These are phyloP conservation scores for Sylvilagus bachmani DNA, from an alignment of 2,113 vertebrate species.

Conservation along the genomic window DNA sequence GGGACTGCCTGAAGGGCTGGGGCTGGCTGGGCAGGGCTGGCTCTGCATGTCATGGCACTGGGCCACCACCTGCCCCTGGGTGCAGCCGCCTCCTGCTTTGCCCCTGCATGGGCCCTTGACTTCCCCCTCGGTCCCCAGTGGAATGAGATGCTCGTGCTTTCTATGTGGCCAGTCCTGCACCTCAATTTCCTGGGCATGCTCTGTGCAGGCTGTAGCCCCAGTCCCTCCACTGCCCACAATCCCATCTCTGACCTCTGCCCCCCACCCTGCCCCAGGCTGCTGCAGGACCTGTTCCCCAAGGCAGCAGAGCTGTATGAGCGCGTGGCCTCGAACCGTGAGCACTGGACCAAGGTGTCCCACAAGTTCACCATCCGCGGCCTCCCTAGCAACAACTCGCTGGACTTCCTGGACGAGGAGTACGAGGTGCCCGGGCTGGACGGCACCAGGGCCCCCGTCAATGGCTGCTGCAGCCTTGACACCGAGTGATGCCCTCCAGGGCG, in stretches of 20 bases:
- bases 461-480: slow-evolving; percentile 90
- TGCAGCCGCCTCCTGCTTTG: background rate
- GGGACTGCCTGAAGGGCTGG: background rate
- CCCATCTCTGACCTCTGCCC: background rate
- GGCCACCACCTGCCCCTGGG: no score
- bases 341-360: slow-evolving; percentile 98
- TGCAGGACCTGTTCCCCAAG: slow-evolving; percentile 95
- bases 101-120: background rate
- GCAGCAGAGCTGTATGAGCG: slow-evolving; percentile 94
- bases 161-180: background rate
- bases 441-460: slow-evolving; percentile 91
- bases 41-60: background rate
- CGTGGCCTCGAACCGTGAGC: slow-evolving; percentile 96
- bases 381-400: slow-evolving; percentile 98
- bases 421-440: slow-evolving; percentile 92
- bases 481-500: slow-evolving; percentile 78
- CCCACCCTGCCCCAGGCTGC: slow-evolving; percentile 87
- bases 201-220: background rate
- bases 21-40: fast-evolving
- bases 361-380: slow-evolving; percentile 98
- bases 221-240: background rate
- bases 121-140: background rate
- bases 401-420: slow-evolving; percentile 98
- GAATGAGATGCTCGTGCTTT: background rate
- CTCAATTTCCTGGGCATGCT: background rate